Conservation (phyloP, 2,888 invertebrate species). For the Plutella xylostella region DNA sequence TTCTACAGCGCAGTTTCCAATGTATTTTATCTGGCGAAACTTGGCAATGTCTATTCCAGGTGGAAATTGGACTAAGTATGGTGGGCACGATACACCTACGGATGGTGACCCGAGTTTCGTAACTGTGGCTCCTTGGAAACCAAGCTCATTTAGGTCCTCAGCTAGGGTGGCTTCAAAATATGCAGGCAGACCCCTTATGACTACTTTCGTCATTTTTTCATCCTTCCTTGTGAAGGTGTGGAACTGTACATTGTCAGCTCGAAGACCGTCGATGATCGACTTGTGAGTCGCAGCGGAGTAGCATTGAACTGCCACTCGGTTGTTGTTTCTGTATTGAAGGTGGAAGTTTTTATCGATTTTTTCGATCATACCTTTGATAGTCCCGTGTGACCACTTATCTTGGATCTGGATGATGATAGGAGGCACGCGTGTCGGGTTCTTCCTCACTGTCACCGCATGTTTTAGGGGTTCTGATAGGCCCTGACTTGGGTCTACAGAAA, state of each 20-base stretch:
- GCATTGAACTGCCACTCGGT: background rate
- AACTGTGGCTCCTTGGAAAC: background rate
- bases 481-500: background rate
- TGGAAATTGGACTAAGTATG: constrained; percentile 23
- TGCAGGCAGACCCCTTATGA: background rate
- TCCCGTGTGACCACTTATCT: background rate
- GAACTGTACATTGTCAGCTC: background rate
- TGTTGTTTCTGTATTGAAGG: background rate
- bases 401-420: background rate
- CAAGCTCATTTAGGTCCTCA: background rate
- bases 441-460: background rate
- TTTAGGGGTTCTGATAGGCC: background rate
- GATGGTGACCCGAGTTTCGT: background rate
- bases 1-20: constrained; percentile 14
- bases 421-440: background rate
- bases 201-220: background rate
- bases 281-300: background rate
- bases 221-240: constrained; percentile 1
- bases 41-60: constrained; percentile 21
- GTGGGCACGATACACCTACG: constrained; percentile 27
- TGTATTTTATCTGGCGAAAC: constrained; percentile 14
- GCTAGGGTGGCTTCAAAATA: background rate
- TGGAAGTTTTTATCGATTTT: background rate
- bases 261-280: background rate
- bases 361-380: background rate